Evolutionary conservation across 2,888 invertebrate genomes (phyloP), one percentile per base, ranked within the genome.

Genomic region (Chrysotoxum bicinctum): DNA sequence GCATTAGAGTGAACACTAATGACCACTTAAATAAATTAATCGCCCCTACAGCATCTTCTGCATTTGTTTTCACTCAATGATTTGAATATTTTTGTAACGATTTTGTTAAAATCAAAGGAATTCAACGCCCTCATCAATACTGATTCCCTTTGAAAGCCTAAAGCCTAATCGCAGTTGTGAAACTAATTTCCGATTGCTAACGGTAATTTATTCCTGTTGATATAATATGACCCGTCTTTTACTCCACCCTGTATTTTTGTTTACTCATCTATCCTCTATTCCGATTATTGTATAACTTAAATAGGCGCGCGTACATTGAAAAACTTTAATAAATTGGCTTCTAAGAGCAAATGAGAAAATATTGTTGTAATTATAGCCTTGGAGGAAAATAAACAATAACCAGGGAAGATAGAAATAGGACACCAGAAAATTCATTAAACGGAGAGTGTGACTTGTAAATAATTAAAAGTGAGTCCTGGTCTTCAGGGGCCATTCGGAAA

Each of bases 361-460:
- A 72, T 64, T 68, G 56, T 64, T 68, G 56, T 70, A 62, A 62
- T 70, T 69, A 72, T 58, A 56, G 62, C 32, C 48, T 26, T 64
- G 30, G 21, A 23, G 30, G 21, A 35, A 37, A 10, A n/a, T 35
- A 21, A 52, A 50, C 7, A 62, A 19, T 62, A 40, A 52, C n/a
- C n/a, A n/a, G n/a, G 30, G 14, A 3, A n/a, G n/a, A 19, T 40
- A 14, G 78, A 69, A 74, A 78, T 50, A 78, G 37, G 62, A 78
- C 21, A 82, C 77, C 40, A 45, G 48, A 64, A 60, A 78, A 83
- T 83, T 83, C 68, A 78, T 83, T 78, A 74, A 45, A 43, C 10
- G 43, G 26, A 82, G 73, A 83, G 68, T 73, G 73, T 62, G 73
- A 69, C 62, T 73, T 62, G 83, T 78, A 83, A 83, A 78, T 69